Base-by-base conservation (phyloP, 2,113 vertebrate species). In the Rhodinocichla rosea region DNA sequence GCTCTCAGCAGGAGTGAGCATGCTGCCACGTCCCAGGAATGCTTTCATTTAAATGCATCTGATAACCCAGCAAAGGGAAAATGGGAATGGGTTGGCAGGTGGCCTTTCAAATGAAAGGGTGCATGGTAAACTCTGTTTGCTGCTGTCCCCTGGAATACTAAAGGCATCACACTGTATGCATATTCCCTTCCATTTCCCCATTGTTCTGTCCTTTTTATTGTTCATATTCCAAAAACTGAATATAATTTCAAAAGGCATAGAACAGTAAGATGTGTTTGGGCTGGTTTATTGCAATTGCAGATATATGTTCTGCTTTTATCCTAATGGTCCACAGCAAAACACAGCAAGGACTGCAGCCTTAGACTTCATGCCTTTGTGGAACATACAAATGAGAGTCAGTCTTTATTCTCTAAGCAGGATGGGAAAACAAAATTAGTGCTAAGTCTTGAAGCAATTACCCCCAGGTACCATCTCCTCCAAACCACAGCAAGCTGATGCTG, bases 101-200 rank as follows among this genome's bases (percentile, higher is more conserved):
- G 97, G 94, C 97, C 97, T 98, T 98, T 97, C 27, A 3, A 94
- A 89, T 83, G 90, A 97, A 97, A 97, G 97, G 96, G 89, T 94
- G 92, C 83, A 28, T 4, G 76, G 94, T 65, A 92, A 94, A 90
- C 44, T 79, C 79, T 95, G 93, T 63, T 92, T 94, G 84, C 87
- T 95, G 87, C 91, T 95, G 93, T 68, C 53, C 86, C 80, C 69
- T 73, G 76, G 84, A 97, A 97, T 97, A 73, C 95, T 86, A 91
- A 95, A 60, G 78, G 57, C 11, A 18, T 82, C 49, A 28, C 69
- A 64, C 8, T 4, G n/a, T 45, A 64, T 71, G 89, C 62, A 70
- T 68, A 89, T 84, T 80, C 83, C 74, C 79, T 83, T 56, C 52
- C 83, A 56, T 90, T 92, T 60, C 30, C 33, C 74, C 84, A 44